Percentiles rank a stretch among this genome's conserved stretches.
phyloP scores from a whole-genome alignment of 2,113 vertebrate species.

The Ibidorhyncha struthersii region DNA sequence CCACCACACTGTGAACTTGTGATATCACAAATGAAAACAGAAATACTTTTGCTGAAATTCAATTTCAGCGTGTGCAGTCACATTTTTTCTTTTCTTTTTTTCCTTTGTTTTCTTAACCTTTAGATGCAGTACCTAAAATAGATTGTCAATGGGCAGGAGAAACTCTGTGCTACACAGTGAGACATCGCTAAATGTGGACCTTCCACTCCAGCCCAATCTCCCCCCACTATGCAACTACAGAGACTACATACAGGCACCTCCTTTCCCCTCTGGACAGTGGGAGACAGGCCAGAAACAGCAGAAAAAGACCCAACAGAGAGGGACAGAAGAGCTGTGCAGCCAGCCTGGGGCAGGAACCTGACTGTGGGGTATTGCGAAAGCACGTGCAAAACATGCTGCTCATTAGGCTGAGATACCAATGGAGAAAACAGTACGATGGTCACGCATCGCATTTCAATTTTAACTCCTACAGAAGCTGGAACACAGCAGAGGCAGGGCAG shows the following conservation, averaged over 20 bases:
- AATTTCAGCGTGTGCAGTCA: background rate
- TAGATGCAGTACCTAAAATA: background rate
- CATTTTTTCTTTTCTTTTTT: background rate
- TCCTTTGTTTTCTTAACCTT: background rate
- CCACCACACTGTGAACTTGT: background rate
- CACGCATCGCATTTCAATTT: background rate
- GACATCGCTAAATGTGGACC: background rate
- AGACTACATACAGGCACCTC: background rate
- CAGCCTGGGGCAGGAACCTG: background rate
- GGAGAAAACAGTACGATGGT: rapidly evolving
- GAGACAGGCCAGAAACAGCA: background rate
- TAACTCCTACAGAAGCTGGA: background rate
- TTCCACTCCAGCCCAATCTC: background rate
- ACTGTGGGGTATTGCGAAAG: background rate
- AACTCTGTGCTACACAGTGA: background rate
- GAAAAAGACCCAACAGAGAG: background rate
- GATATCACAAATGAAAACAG: background rate
- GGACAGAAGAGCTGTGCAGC: background rate
- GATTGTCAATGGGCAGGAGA: background rate
- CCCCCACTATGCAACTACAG: background rate
- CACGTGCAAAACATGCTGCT: background rate
- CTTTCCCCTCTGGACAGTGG: background rate
- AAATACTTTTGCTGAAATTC: background rate
- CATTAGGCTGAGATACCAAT: background rate
- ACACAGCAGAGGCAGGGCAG: background rate